Conservation (phyloP, 2,797 vertebrate genomes). For the Helicolenus hilgendorfi region DNA sequence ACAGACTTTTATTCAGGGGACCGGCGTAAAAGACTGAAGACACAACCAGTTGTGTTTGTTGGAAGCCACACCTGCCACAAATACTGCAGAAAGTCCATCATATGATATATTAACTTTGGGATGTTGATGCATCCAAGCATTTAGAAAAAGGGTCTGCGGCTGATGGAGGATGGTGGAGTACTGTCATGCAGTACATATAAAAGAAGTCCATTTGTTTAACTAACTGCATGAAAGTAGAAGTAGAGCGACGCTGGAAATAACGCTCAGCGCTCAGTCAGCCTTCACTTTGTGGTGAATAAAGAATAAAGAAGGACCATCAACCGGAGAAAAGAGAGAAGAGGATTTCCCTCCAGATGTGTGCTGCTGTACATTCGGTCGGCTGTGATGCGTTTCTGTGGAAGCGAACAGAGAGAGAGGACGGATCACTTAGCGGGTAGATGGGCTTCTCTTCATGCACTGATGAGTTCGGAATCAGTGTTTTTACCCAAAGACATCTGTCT, state of each 20-base stretch:
- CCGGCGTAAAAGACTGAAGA: too few species aligned
- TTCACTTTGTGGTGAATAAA: background rate
- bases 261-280: background rate
- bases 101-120: too few species aligned
- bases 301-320: background rate
- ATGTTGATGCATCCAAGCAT: background rate
- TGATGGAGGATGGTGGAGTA: background rate
- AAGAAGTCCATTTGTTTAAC: background rate
- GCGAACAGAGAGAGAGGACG: constrained; percentile 1
- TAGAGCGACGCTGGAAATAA: background rate
- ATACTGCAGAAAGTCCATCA: too few species aligned
- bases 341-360: constrained; percentile 16
- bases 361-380: constrained; percentile 15
- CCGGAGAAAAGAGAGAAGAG: background rate
- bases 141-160: background rate
- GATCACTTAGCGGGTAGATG: constrained; percentile 44
- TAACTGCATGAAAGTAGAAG: background rate
- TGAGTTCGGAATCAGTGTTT: constrained; percentile 33
- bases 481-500: constrained; percentile 32
- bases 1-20: too few species aligned
- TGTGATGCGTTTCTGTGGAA: constrained; percentile 21
- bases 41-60: too few species aligned
- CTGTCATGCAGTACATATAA: background rate
- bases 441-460: constrained; percentile 36
- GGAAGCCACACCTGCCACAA: too few species aligned